These are phyloP conservation scores for Ispidina picta DNA, from an alignment of 2,797 vertebrate genomes.

Conservation along the genomic window DNA sequence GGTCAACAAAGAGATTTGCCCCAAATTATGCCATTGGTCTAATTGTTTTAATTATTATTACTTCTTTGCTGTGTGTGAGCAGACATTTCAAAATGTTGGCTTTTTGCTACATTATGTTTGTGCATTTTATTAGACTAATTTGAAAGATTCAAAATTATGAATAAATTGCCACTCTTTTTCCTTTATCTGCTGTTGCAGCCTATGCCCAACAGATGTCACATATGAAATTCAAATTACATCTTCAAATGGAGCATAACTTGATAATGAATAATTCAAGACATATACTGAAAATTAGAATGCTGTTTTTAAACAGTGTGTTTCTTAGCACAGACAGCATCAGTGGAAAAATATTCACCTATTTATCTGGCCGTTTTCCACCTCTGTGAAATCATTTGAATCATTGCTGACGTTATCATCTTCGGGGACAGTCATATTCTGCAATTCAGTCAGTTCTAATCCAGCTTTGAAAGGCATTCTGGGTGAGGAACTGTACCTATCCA, in stretches of 20 bases:
- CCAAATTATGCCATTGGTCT: neutral
- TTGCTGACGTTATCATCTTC: slow-evolving; percentile 84
- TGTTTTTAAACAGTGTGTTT: slow-evolving; percentile 65
- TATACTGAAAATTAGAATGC: slow-evolving; percentile 64
- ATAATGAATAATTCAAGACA: slow-evolving; percentile 75
- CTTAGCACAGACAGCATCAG: slow-evolving; percentile 16
- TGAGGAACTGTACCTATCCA: slow-evolving; percentile 26
- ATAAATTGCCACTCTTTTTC: slow-evolving; percentile 70
- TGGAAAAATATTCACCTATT: slow-evolving; percentile 81
- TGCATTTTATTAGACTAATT: slow-evolving; percentile 71
- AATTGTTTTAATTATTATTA: neutral
- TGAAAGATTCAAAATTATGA: slow-evolving; percentile 60
- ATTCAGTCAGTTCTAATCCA: slow-evolving; percentile 80
- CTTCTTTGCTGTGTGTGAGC: neutral
- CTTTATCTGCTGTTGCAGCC: slow-evolving; percentile 68
- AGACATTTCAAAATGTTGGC: neutral
- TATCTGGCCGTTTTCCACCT: slow-evolving; percentile 82
- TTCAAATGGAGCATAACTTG: slow-evolving; percentile 75
- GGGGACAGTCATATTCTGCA: slow-evolving; percentile 83
- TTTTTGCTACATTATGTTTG: slow-evolving; percentile 21
- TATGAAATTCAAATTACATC: slow-evolving; percentile 78
- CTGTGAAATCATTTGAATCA: slow-evolving; percentile 83
- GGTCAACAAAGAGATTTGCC: neutral
- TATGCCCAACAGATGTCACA: slow-evolving; percentile 74
- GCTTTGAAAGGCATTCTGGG: slow-evolving; percentile 81